These are phyloP conservation scores for Osmoderma eremita DNA, from an alignment of 2,888 invertebrate genomes.

Conservation along the genomic window DNA sequence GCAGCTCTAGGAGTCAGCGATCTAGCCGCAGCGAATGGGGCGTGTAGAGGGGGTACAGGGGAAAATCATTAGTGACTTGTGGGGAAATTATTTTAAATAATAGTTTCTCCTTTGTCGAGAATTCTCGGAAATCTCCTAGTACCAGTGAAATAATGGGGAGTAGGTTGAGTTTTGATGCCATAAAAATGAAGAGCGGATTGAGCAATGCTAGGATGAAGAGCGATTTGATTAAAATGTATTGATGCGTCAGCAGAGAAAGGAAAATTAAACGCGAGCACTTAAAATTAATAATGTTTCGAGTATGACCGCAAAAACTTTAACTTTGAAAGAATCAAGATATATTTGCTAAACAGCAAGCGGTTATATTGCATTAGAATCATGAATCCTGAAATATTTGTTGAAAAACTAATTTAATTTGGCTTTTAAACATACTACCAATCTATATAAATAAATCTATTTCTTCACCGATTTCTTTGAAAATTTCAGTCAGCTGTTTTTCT, in stretches of 20 bases:
- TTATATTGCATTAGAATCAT: too few relatives aligned
- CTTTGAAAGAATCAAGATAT: too few relatives aligned
- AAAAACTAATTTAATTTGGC: too few relatives aligned
- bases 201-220: neutral
- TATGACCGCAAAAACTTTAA: too few relatives aligned
- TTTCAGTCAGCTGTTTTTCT: too few relatives aligned
- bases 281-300: neutral
- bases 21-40: neutral
- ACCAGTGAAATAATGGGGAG: neutral
- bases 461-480: too few relatives aligned
- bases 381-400: too few relatives aligned
- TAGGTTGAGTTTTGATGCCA: neutral
- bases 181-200: constrained; percentile 6
- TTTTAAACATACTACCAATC: too few relatives aligned
- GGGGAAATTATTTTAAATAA: constrained; percentile 30
- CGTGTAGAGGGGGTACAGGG: neutral
- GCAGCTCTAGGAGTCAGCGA: too few relatives aligned
- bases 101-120: constrained; percentile 4
- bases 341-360: too few relatives aligned
- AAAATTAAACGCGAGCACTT: constrained; percentile 15
- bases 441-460: too few relatives aligned
- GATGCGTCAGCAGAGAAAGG: neutral
- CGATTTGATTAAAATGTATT: constrained; percentile 10
- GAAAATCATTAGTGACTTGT: constrained; percentile 24
- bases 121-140: neutral